These are phyloP conservation scores for Drosophila parabipectinata DNA, from an alignment of 1,140 invertebrate genomes.

Conservation along the genomic window DNA sequence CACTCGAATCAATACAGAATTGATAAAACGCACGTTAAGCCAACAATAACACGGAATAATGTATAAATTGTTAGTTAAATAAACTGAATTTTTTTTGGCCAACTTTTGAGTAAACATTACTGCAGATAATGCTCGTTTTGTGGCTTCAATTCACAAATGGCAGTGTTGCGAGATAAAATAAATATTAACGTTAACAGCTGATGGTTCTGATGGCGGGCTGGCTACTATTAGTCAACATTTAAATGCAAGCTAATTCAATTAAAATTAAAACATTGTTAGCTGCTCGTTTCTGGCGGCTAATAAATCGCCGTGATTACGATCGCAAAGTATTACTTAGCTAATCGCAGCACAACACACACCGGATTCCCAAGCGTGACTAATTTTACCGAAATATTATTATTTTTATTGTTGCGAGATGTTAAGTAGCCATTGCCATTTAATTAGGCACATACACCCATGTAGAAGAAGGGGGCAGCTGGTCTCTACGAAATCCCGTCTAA, in stretches of 20 bases:
- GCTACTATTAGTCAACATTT: slow-evolving; percentile 28
- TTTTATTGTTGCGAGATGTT: slow-evolving; percentile 50
- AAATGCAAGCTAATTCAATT: slow-evolving; percentile 39
- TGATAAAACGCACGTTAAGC: slow-evolving; percentile 62
- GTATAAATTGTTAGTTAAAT: slow-evolving; percentile 61
- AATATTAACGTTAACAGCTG: slow-evolving; percentile 50
- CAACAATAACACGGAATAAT: slow-evolving; percentile 61
- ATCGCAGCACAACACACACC: slow-evolving; percentile 14
- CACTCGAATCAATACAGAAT: slow-evolving; percentile 51
- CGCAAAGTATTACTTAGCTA: slow-evolving; percentile 33
- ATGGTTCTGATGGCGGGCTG: slow-evolving; percentile 37
- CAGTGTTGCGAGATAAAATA: slow-evolving; percentile 4
- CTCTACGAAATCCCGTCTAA: slow-evolving; percentile 35
- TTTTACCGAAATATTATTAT: slow-evolving; percentile 31
- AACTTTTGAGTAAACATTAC: background rate
- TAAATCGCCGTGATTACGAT: slow-evolving; percentile 42
- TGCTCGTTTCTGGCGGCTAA: slow-evolving; percentile 45
- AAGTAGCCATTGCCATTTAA: slow-evolving; percentile 67
- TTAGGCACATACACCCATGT: slow-evolving; percentile 37
- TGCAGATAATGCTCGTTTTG: slow-evolving; percentile 17
- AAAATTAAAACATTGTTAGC: slow-evolving; percentile 47
- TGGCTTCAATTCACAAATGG: slow-evolving; percentile 5
- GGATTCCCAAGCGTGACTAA: slow-evolving; percentile 27
- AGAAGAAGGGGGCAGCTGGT: background rate
- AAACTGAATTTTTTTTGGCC: slow-evolving; percentile 40